Conservation (phyloP, 2,113 vertebrate genomes). For the Pangasianodon gigas region DNA sequence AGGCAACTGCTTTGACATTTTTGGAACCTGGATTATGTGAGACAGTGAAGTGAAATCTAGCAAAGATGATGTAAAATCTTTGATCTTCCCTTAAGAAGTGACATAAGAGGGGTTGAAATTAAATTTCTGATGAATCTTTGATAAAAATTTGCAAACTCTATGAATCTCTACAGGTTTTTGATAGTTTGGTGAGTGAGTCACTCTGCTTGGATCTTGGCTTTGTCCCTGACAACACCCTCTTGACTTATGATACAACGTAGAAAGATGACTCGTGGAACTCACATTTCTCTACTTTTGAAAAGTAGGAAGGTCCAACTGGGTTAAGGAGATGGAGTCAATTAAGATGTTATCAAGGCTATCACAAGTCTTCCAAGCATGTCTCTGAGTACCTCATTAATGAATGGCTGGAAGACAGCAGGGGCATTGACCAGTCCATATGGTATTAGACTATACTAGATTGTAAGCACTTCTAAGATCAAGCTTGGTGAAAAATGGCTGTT, state of each 20-base stretch:
- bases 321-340: neutral
- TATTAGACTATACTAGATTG: neutral
- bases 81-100: neutral
- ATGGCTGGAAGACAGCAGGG: neutral
- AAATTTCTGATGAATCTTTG: neutral
- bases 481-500: neutral
- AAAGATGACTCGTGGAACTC: neutral
- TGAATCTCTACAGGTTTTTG: neutral
- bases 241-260: neutral
- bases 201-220: neutral
- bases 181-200: neutral
- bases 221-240: neutral
- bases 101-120: neutral
- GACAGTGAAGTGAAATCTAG: neutral
- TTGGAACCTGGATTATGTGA: neutral
- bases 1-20: neutral
- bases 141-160: neutral
- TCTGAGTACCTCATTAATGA: neutral
- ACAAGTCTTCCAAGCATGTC: neutral
- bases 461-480: neutral
- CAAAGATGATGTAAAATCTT: neutral
- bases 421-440: neutral
- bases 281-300: neutral
- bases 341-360: neutral
- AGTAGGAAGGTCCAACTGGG: neutral